Base-by-base conservation (phyloP, 2,113 vertebrate genomes). In the Sebastes fasciatus region DNA sequence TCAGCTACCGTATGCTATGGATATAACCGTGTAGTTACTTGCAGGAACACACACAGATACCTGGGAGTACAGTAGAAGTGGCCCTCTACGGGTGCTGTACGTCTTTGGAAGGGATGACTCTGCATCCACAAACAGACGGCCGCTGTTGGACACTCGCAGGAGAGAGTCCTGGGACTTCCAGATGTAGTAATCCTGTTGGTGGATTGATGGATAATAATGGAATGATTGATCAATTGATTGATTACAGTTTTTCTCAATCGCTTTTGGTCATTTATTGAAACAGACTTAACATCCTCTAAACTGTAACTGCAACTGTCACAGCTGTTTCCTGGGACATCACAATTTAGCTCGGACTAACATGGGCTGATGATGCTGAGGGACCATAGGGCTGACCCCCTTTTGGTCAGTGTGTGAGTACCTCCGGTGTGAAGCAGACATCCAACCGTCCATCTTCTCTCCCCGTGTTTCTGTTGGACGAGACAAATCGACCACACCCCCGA, bases 171-270 rank as follows among this genome's bases (percentile, higher is more conserved):
- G 87, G 58, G 95, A 94, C 84, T 92, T 96, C 95, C 96, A 96
- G 72, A 94, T 97, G 83, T 96, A 96, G 80, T 96, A 97, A 92
- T 97, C 94, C 95, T 96, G 68, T 73, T 67, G 42, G 63, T 43
- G 1, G 4, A 58, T 54, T 7, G 11, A 70, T 42, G 14, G 14
- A 82, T 67, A 17, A n/a, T 48, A 46, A 54, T 60, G 43, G 4
- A 48, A 11, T 49, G 54, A 51, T 17, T 65, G 55, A 45, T 34
- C 26, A 34, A 34, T 34, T 34, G 26, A 34, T 34, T 34, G 26
- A 34, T 34, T 34, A 34, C 26, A 34, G 26, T 34, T 34, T 34
- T 34, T 34, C 26, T 34, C 26, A 34, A 34, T 34, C 26, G 26
- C 26, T 34, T 34, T 34, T 34, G 26, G 26, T 34, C 26, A 34